Base-by-base conservation (phyloP, 37 sponge, comb jelly and placozoan species). In the Beroe forskalii region DNA sequence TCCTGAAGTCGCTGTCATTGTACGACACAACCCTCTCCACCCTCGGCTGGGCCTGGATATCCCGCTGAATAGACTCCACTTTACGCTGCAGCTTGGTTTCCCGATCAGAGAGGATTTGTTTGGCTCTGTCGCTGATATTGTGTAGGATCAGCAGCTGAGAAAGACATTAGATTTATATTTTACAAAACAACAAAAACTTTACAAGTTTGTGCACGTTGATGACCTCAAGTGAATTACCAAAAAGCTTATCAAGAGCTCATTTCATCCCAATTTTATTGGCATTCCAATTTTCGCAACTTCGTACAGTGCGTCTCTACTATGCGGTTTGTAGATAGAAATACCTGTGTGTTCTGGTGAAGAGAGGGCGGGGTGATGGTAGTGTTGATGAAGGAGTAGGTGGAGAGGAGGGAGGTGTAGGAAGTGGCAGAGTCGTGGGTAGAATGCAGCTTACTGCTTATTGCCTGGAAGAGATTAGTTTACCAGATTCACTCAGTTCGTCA, bases 1-100 rank as follows among this genome's bases (percentile, higher is more conserved):
- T 9, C 86, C 86, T 35, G 40, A 44, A 80, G 55, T 80, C 86
- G 28, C 86, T 80, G 31, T 80, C 86, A 23, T 44, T 44, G 22
- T 44, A 80, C 43, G 1, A 1, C 25, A 38, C 38, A 0, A 41
- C 55, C 30, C 9, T 3, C 17, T 2, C 3, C 2, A 20, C 40
- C 48, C n/a, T 44, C 55, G 3, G 14, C 14, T 80, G 35, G 19
- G 1, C 2, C 25, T 24, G n/a, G 0, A 80, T 41, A 9, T 80
- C 12, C 14, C 30, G 28, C 48, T 80, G 48, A 43, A 80, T 6
- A 22, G 30, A 35, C 25, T 1, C 31, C 3, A 38, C 86, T 38
- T 42, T 80, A 1, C 35, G 25, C n/a, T 22, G 86, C 4, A 80
- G 40, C 28, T 25, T 80, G 24, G 40, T 3, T 43, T 38, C 12